These are phyloP conservation scores for Chiridota heheva DNA, from an alignment of 35 echinoderm and acorn worm species.

Conservation along the genomic window DNA sequence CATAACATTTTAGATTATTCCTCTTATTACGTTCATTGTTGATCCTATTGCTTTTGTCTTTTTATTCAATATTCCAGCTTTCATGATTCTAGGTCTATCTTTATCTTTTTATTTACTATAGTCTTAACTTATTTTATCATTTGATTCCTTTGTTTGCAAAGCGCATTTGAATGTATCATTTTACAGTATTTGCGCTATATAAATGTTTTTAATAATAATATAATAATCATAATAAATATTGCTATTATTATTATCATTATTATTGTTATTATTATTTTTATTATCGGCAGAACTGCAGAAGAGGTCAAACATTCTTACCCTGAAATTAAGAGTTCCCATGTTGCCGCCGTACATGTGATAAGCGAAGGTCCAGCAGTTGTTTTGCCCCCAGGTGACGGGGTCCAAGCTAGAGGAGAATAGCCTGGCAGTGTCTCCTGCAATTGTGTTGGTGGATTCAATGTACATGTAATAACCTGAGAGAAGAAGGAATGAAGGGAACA, in stretches of 20 bases:
- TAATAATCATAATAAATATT: neutral
- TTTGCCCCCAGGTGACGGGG: conserved; percentile 27
- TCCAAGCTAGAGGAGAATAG: conserved; percentile 26
- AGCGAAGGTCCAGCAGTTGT: conserved; percentile 58
- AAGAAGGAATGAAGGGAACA: neutral
- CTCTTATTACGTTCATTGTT: no score
- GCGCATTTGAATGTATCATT: no score
- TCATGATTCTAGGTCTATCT: no score
- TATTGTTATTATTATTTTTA: neutral
- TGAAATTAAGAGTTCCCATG: conserved; percentile 63
- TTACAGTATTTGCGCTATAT: no score
- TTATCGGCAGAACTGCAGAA: neutral
- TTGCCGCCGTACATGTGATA: conserved; percentile 90
- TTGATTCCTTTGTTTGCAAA: no score
- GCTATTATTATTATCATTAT: neutral
- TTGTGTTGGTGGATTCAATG: conserved; percentile 15
- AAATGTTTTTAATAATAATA: neutral
- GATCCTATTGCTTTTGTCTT: no score
- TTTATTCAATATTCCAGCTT: no score
- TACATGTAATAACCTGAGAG: conserved; percentile 75
- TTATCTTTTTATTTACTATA: no score
- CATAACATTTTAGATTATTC: no score
- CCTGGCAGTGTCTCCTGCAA: conserved; percentile 21
- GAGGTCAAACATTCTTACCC: neutral
- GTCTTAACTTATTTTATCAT: no score